Evolutionary conservation across 2,113 vertebrate species (phyloP).

Genomic region (Rissa tridactyla): DNA sequence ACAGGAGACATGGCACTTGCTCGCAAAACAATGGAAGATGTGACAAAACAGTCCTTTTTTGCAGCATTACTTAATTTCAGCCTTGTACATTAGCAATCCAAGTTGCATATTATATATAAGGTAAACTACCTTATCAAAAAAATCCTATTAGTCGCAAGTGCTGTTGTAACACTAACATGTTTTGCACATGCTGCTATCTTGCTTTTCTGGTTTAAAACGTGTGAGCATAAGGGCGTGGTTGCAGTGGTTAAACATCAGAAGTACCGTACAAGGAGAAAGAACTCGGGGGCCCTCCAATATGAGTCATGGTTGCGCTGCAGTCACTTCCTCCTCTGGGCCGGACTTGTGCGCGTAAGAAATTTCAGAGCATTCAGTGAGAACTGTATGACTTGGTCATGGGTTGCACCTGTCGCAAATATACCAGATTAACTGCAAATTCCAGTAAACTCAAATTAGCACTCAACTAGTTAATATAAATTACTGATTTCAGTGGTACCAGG

Average conservation of each 20-base stretch:
- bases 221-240: not conserved
- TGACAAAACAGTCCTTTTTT: not conserved
- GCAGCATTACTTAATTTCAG: not conserved
- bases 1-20: not conserved
- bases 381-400: not conserved
- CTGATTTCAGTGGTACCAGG: not conserved
- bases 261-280: not conserved
- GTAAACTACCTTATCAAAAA: not conserved
- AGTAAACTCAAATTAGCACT: not conserved
- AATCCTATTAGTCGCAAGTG: not conserved
- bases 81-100: not conserved
- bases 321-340: not conserved
- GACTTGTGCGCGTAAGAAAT: not conserved
- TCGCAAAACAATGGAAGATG: not conserved
- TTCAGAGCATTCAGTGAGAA: not conserved
- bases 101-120: not conserved
- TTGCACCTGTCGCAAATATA: not conserved
- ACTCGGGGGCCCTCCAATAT: rapidly evolving
- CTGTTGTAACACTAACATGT: not conserved
- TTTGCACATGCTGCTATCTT: not conserved
- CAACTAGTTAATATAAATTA: not conserved
- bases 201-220: not conserved
- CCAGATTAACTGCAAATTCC: not conserved
- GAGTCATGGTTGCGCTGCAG: not conserved
- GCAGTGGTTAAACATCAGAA: slow-evolving; percentile 17